These are phyloP conservation scores for Cyclargus thomasi DNA, from an alignment of 1,140 invertebrate species.

Conservation along the genomic window DNA sequence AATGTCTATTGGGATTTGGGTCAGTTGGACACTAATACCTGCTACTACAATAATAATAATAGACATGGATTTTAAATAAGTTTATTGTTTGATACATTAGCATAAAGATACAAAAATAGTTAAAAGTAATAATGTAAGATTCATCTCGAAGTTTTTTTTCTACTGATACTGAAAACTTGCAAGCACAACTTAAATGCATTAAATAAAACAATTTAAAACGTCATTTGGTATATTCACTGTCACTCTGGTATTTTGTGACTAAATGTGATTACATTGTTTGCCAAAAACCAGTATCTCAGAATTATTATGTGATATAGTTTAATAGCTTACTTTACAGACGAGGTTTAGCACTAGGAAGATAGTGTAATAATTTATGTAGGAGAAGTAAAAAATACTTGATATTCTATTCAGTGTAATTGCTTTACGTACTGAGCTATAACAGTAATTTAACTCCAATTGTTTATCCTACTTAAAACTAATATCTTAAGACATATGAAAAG, in stretches of 20 bases:
- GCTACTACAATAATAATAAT: not conserved
- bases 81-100: conserved; percentile 54
- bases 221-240: not conserved
- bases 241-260: too few relatives aligned
- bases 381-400: conserved; percentile 7
- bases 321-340: not conserved
- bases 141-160: conserved; percentile 26
- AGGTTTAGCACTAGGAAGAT: not conserved
- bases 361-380: not conserved
- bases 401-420: not conserved
- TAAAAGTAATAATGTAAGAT: conserved; percentile 48
- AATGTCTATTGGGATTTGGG: too few relatives aligned
- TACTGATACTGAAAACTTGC: not conserved
- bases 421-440: conserved; percentile 8
- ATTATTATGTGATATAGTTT: too few relatives aligned
- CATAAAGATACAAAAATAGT: conserved; percentile 66
- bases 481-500: conserved; percentile 18
- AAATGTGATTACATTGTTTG: too few relatives aligned
- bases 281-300: too few relatives aligned
- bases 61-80: conserved; percentile 12
- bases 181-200: conserved; percentile 10
- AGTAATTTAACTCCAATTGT: conserved; percentile 19
- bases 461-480: conserved; percentile 31
- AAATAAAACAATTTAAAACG: not conserved
- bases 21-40: too few relatives aligned